These are phyloP conservation scores for Sarcophaga variegata DNA, from an alignment of 2,888 invertebrate species.

Conservation along the genomic window DNA sequence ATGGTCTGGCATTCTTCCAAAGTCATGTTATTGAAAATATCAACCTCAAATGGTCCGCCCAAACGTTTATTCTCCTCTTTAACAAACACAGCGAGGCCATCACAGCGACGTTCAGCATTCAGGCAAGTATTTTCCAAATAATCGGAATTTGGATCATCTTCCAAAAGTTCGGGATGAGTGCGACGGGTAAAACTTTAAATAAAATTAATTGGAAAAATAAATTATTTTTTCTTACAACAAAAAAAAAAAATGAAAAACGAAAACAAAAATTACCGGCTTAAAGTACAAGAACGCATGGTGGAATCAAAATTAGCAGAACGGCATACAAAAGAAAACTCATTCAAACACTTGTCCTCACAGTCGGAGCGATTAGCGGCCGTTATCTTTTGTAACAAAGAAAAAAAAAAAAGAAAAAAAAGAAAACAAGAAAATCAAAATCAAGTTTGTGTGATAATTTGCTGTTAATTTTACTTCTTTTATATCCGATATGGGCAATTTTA, in stretches of 20 bases:
- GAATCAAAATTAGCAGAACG: slow-evolving; percentile 93
- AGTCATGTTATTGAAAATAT: slow-evolving; percentile 92
- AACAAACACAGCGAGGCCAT: slow-evolving; percentile 92
- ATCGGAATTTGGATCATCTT: slow-evolving; percentile 93
- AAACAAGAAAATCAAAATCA: too few species aligned
- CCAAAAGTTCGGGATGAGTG: slow-evolving; percentile 91
- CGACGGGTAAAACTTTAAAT: slow-evolving; percentile 87
- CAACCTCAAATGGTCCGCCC: slow-evolving; percentile 94
- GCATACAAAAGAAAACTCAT: slow-evolving; percentile 94
- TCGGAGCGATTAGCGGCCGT: slow-evolving; percentile 93
- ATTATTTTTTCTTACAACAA: too few species aligned
- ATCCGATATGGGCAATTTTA: slow-evolving; percentile 90
- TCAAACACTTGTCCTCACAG: slow-evolving; percentile 94
- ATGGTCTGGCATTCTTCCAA: slow-evolving; percentile 93
- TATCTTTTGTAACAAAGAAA: slow-evolving; percentile 73
- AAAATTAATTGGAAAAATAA: background rate
- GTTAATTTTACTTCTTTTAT: slow-evolving; percentile 87
- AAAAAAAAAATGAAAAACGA: too few species aligned
- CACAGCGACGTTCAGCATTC: slow-evolving; percentile 92
- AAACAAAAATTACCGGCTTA: slow-evolving; percentile 84
- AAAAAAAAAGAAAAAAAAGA: background rate
- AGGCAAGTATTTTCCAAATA: slow-evolving; percentile 95
- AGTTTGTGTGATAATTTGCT: background rate
- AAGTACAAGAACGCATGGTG: slow-evolving; percentile 88
- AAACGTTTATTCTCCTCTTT: slow-evolving; percentile 94